Conservation (phyloP, 1,140 invertebrate genomes). For the Paralvinella palmiformis region DNA sequence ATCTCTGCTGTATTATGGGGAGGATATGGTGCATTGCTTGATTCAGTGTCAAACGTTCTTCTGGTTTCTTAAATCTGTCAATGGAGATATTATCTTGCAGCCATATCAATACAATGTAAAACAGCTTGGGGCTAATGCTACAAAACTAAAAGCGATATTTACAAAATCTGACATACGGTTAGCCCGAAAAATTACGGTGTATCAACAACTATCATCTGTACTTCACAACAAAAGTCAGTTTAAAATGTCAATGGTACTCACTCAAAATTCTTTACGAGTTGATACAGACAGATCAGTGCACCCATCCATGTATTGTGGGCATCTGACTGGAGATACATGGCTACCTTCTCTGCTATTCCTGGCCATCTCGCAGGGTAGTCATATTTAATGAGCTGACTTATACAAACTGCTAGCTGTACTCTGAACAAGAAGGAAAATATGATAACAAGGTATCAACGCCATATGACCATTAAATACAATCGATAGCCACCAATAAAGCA, state of each 20-base stretch:
- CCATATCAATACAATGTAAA: too few species aligned
- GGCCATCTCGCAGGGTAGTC: constrained; percentile 96
- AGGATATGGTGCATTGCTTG: constrained; percentile 91
- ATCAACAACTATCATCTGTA: too few species aligned
- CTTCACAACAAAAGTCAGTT: too few species aligned
- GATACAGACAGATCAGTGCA: constrained; percentile 83
- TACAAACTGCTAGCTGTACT: constrained; percentile 83
- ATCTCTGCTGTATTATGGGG: constrained; percentile 84
- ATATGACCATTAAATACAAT: too few species aligned
- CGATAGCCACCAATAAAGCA: too few species aligned
- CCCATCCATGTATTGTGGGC: constrained; percentile 78
- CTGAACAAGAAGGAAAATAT: too few species aligned
- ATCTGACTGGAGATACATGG: constrained; percentile 76
- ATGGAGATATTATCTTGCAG: constrained; percentile 8
- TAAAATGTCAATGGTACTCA: constrained; percentile 50
- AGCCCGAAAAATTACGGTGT: too few species aligned
- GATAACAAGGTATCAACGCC: too few species aligned
- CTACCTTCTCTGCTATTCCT: constrained; percentile 90
- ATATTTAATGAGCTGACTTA: constrained; percentile 86
- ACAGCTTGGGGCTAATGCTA: too few species aligned
- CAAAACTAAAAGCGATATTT: too few species aligned
- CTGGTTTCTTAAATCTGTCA: constrained; percentile 75
- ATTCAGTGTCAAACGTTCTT: constrained; percentile 80
- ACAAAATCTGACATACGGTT: too few species aligned
- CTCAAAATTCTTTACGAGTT: constrained; percentile 95